phyloP scores from a whole-genome alignment of 2,113 vertebrate genomes.

The Nipponia nippon region DNA sequence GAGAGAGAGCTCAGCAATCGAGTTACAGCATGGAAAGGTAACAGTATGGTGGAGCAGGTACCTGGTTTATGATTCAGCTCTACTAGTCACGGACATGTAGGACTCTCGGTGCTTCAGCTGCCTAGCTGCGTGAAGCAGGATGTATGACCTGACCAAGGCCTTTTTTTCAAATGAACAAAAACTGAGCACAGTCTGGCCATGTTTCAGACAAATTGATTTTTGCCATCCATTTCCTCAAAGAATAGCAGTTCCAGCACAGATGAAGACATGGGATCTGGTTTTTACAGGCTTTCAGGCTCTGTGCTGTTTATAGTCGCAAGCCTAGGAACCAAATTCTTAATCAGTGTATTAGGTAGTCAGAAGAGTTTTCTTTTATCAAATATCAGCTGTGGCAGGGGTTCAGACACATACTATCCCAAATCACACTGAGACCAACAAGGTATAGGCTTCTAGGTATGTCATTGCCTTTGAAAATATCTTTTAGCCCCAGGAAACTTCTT shows the following conservation, averaged over 20 bases:
- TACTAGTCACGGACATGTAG: no score
- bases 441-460: not conserved
- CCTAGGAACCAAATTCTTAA: not conserved
- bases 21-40: not conserved
- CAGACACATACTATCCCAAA: not conserved
- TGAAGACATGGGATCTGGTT: fast-evolving
- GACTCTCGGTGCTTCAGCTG: not conserved
- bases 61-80: not conserved
- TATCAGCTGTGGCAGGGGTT: not conserved
- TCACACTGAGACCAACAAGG: not conserved
- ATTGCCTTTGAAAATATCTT: not conserved
- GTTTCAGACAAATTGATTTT: not conserved
- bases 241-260: not conserved
- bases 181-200: not conserved
- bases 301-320: not conserved
- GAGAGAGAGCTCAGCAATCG: not conserved
- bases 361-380: not conserved
- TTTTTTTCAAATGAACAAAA: not conserved
- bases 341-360: not conserved
- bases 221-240: not conserved
- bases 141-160: not conserved
- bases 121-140: not conserved
- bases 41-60: not conserved
- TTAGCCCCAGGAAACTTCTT: not conserved
- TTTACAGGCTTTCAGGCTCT: not conserved